phyloP scores from a whole-genome alignment of 2,888 invertebrate species.

The Diplolepis rosae region DNA sequence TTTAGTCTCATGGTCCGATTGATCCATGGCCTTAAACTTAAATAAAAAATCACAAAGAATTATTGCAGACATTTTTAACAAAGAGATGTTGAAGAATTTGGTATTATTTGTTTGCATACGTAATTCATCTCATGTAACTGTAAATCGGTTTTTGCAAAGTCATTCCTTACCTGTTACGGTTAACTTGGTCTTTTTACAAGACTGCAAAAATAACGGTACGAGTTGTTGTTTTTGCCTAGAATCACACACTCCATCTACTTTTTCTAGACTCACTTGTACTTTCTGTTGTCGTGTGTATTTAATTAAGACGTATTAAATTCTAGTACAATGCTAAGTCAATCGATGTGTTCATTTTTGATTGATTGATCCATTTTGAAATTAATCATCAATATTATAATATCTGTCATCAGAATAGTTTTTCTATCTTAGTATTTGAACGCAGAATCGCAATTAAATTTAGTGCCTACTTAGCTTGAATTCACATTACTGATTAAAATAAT shows the following conservation, averaged over 20 bases:
- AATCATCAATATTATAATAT: too few relatives aligned
- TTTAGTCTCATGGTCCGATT: too few relatives aligned
- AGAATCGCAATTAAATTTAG: too few relatives aligned
- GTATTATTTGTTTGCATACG: not conserved
- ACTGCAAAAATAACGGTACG: constrained; percentile 11
- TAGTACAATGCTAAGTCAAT: too few relatives aligned
- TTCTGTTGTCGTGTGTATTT: constrained; percentile 18
- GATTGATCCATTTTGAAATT: too few relatives aligned
- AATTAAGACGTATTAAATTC: constrained; percentile 13
- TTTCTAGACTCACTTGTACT: constrained; percentile 27
- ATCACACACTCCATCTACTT: not conserved
- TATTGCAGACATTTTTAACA: not conserved
- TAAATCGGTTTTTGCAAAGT: constrained; percentile 18
- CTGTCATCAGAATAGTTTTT: too few relatives aligned
- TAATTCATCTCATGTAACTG: constrained; percentile 26
- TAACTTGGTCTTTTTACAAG: constrained; percentile 16
- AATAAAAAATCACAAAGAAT: too few relatives aligned
- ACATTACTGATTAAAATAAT: too few relatives aligned
- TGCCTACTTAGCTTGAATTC: too few relatives aligned
- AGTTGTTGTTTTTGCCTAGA: not conserved
- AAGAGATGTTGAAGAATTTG: not conserved
- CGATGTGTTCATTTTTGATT: too few relatives aligned
- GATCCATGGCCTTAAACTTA: too few relatives aligned
- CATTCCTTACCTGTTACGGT: constrained; percentile 12
- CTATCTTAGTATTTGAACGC: too few relatives aligned